Evolutionary conservation across 2,888 invertebrate genomes (phyloP), one percentile per base, ranked within the genome.

Genomic region (Drosophila parthenogenetica): DNA sequence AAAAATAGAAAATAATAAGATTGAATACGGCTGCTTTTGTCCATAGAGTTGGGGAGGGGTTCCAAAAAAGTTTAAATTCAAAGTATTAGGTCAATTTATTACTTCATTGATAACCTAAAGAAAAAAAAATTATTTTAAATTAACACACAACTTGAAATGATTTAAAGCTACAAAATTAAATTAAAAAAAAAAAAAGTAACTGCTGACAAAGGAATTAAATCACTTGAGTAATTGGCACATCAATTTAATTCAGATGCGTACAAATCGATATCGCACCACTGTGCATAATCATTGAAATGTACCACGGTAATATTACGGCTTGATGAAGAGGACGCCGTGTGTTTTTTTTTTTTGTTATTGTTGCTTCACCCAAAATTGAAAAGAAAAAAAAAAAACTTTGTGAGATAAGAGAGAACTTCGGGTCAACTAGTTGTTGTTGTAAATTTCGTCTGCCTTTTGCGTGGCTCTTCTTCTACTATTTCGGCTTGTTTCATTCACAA

Each of bases 271-370:
- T 35, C 13, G 11, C 13, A 35, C 49, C 74, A 73, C 37, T 77
- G 78, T 74, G 78, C 68, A 29, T 68, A 77, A 78, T 77, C 61
- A 70, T 50, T 43, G 29, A 19, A 53, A 22, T 49, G 46, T 39
- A 54, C 22, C 58, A 67, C 64, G 69, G 69, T 64, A 51, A 67
- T 25, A 60, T 55, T 29, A 29, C 5, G 63, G 49, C 45, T 68
- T 49, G 25, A 17, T 45, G 73, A 61, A 8, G 35, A 35, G 54
- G 57, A 53, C 46, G 60, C 51, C 35, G 46, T 66, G 61, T 58
- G n/a, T 29, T 29, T 19, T 10, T 29, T 29, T 19, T 10, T 29
- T 32, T 32, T 50, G 14, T 14, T 14, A 19, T 51, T 54, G 62
- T 54, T 57, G 59, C 60, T 54, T 14, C 19, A 65, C 29, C 14